phyloP scores from a whole-genome alignment of 1,140 invertebrate species.

The Theocolax elegans region DNA sequence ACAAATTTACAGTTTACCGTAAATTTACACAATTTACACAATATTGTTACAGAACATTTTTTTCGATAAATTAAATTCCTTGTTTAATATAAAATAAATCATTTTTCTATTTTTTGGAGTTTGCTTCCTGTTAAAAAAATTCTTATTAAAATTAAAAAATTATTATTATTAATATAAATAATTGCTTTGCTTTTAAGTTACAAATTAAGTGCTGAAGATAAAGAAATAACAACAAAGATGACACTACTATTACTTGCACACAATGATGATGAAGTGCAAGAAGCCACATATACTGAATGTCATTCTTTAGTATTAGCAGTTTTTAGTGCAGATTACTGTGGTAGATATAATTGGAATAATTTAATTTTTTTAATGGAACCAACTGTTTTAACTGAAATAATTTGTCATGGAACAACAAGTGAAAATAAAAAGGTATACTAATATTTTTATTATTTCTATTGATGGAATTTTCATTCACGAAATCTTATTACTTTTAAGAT shows the following conservation, averaged over 20 bases:
- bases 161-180: not conserved
- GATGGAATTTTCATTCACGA: not conserved
- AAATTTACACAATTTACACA: too few species aligned
- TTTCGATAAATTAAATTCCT: too few species aligned
- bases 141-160: not conserved
- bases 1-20: too few species aligned
- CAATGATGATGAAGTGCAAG: slow-evolving; percentile 55
- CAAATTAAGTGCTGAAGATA: slow-evolving; percentile 46
- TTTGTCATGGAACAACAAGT: slow-evolving; percentile 70
- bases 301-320: slow-evolving; percentile 55
- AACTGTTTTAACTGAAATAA: slow-evolving; percentile 72
- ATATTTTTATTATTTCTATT: not conserved
- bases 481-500: slow-evolving; percentile 66
- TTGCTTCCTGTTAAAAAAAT: too few species aligned
- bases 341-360: slow-evolving; percentile 57
- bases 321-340: slow-evolving; percentile 62
- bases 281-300: slow-evolving; percentile 63
- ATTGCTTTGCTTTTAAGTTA: slow-evolving; percentile 34
- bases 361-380: slow-evolving; percentile 69
- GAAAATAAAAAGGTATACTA: slow-evolving; percentile 57
- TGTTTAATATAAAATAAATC: too few species aligned
- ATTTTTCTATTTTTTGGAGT: too few species aligned
- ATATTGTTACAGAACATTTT: too few species aligned
- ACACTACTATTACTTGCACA: slow-evolving; percentile 55
- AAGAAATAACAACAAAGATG: slow-evolving; percentile 51